phyloP scores from a whole-genome alignment of 2,888 invertebrate genomes.

The Tupiocoris notatus region DNA sequence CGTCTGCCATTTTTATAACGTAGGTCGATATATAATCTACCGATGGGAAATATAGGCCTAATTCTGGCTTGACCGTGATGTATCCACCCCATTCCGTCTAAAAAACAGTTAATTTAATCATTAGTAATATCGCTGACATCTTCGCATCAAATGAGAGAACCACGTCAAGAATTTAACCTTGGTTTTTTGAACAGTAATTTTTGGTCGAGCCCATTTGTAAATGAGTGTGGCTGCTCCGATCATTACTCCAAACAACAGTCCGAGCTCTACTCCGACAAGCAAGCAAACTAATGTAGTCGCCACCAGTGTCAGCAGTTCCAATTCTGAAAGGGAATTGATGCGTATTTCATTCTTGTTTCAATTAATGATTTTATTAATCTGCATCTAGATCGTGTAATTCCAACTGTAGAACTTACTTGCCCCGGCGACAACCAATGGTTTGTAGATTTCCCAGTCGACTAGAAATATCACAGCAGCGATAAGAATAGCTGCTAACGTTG shows the following conservation, averaged over 20 bases:
- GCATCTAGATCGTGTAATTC: too few species aligned
- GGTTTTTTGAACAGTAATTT: slow-evolving; percentile 54
- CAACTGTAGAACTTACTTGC: slow-evolving; percentile 52
- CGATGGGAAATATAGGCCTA: slow-evolving; percentile 65
- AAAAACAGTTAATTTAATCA: slow-evolving; percentile 4
- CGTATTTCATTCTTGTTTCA: too few species aligned
- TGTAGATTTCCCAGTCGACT: slow-evolving; percentile 61
- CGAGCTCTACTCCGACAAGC: slow-evolving; percentile 72
- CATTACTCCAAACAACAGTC: slow-evolving; percentile 70
- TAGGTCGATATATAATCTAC: slow-evolving; percentile 64
- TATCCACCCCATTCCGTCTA: slow-evolving; percentile 54
- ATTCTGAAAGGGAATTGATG: slow-evolving; percentile 54
- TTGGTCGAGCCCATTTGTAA: slow-evolving; percentile 67
- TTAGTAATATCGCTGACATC: neutral
- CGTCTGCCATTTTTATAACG: slow-evolving; percentile 58
- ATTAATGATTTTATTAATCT: too few species aligned
- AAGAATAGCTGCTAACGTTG: slow-evolving; percentile 82
- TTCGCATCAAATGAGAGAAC: too few species aligned
- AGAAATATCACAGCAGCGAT: slow-evolving; percentile 86
- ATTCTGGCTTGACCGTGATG: slow-evolving; percentile 62
- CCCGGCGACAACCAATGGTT: slow-evolving; percentile 56
- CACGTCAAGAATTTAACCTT: slow-evolving; percentile 55
- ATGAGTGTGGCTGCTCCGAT: slow-evolving; percentile 66
- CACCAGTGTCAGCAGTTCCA: slow-evolving; percentile 66
- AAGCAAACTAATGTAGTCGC: slow-evolving; percentile 70